Evolutionary conservation across 1,140 invertebrate genomes (phyloP), one percentile per base, ranked within the genome.

Genomic region (Parapsyche elsis): DNA sequence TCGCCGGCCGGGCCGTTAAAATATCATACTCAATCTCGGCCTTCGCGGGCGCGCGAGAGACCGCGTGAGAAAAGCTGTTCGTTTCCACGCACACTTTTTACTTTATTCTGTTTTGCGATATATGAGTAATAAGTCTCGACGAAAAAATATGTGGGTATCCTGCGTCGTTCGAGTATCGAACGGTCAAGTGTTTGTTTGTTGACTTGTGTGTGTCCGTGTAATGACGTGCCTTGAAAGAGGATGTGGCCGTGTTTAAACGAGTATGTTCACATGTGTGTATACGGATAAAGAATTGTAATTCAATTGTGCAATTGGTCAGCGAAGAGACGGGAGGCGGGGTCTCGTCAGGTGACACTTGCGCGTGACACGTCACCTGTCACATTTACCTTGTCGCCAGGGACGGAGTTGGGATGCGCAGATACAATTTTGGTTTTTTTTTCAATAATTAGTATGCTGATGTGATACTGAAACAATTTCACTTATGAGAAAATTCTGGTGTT

Each of bases 291-390:
- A 67, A 23, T 21, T 16, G 71, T 38, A 38, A 38, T 38, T 38
- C 30, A 38, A 38, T 49, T 38, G 38, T 74, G 45, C 45, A 74
- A 74, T 74, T 74, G 71, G 71, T 74, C 45, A 49, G 46, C 57
- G n/a, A 38, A 23, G 38, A 74, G n/a, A 12, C 16, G 44, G 71
- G 10, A 30, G 67, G 71, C 57, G 71, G 71, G 14, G 38, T 74
- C 19, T 5, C 16, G 14, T n/a, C 71, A 74, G 71, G 45, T 74
- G 71, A 74, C 71, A 74, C 38, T 74, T 74, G 71, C 45, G 71
- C 45, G 21, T 45, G 71, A 61, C 57, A n/a, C 45, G 45, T 71
- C 67, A 71, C 21, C 67, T 71, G 67, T 38, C 71, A n/a, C 44
- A 1, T 16, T 16, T 7, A 46, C 7, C 5, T 2, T 74, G 71